Evolutionary conservation across 2,888 invertebrate genomes (phyloP).

Genomic region (Pycnomerus fuliginosus): DNA sequence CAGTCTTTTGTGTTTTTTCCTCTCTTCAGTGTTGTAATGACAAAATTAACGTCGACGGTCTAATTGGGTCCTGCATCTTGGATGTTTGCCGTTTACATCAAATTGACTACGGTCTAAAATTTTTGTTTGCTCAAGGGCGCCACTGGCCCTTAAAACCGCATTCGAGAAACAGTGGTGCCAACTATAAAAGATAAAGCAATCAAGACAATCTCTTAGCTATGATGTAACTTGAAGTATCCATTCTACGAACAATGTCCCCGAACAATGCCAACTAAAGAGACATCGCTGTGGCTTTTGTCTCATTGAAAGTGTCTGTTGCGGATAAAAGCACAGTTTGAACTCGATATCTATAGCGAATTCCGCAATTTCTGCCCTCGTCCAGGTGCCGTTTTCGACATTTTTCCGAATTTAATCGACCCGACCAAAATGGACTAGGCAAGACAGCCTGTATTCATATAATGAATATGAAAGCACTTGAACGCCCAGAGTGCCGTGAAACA

Average conservation of each 20-base stretch:
- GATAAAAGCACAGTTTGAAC: constrained; percentile 53
- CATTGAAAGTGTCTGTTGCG: constrained; percentile 49
- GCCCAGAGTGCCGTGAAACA: constrained; percentile 48
- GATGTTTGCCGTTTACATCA: constrained; percentile 34
- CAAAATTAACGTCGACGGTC: constrained; percentile 31
- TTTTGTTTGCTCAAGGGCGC: constrained; percentile 38
- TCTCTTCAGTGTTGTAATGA: constrained; percentile 26
- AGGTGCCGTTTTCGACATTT: too few relatives aligned
- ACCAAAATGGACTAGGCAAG: too few relatives aligned
- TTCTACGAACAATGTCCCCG: constrained; percentile 48
- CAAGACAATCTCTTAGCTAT: constrained; percentile 52
- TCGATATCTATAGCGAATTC: constrained; percentile 48
- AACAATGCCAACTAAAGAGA: constrained; percentile 54
- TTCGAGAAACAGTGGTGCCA: constrained; percentile 25
- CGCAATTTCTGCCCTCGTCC: too few relatives aligned
- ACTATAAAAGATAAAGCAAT: constrained; percentile 50
- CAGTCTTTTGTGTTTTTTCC: constrained; percentile 2
- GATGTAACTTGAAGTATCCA: constrained; percentile 55
- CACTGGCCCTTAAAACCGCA: constrained; percentile 23
- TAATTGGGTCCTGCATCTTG: constrained; percentile 30
- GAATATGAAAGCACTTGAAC: constrained; percentile 47
- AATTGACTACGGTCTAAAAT: constrained; percentile 30
- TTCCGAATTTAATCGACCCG: too few relatives aligned
- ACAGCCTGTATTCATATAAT: constrained; percentile 32
- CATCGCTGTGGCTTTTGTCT: constrained; percentile 51